phyloP scores from a whole-genome alignment of 2,113 vertebrate species.

The Chaenocephalus aceratus region DNA sequence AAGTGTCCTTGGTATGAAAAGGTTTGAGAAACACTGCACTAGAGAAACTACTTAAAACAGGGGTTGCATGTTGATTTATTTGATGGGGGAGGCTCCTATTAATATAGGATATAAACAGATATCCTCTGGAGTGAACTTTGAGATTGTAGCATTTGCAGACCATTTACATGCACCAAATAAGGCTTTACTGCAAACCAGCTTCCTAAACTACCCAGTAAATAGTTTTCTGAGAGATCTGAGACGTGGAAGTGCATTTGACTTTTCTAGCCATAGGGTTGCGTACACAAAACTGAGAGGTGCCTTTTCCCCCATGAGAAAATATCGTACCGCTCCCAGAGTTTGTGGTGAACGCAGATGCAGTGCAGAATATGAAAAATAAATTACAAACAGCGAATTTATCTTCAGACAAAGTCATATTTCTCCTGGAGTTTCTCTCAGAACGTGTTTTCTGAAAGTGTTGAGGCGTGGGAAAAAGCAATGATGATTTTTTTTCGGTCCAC shows the following conservation, averaged over 20 bases:
- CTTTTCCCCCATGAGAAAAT: not conserved
- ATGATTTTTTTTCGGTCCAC: not conserved
- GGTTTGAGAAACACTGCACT: too few species aligned
- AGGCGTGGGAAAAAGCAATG: not conserved
- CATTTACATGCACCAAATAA: too few species aligned
- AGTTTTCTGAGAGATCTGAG: not conserved
- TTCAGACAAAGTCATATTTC: not conserved
- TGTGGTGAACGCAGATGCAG: not conserved
- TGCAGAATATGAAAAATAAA: not conserved
- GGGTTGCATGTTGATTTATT: too few species aligned
- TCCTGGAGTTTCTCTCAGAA: not conserved
- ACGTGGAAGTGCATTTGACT: not conserved
- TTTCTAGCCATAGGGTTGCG: not conserved
- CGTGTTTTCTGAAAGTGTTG: not conserved
- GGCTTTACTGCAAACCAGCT: not conserved
- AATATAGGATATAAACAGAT: too few species aligned
- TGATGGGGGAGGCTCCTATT: too few species aligned
- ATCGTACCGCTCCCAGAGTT: not conserved
- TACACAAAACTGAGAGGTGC: not conserved
- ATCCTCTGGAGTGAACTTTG: too few species aligned
- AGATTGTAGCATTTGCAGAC: too few species aligned
- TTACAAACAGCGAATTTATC: too few species aligned
- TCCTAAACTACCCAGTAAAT: too few species aligned
- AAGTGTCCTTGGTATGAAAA: too few species aligned
- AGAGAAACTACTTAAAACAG: too few species aligned